A percentile compares a stretch with the other conserved stretches of the same genome.
These are phyloP conservation scores for Leptura quadrifasciata DNA, from an alignment of 2,888 invertebrate genomes.

Conservation along the genomic window DNA sequence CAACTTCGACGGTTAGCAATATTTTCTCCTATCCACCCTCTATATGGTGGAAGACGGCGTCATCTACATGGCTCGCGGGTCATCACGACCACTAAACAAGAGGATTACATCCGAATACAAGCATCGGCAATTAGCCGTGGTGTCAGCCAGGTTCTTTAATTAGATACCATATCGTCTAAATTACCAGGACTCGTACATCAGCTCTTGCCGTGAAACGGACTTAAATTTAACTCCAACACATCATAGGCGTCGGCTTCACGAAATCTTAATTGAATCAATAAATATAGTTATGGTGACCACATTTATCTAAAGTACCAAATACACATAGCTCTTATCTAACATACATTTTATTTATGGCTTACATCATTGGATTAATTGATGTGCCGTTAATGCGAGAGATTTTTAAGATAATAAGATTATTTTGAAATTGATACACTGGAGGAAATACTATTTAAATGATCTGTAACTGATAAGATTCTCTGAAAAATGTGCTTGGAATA, in stretches of 20 bases:
- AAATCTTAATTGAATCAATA: slow-evolving; percentile 24
- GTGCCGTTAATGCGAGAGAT: background rate
- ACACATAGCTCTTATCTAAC: background rate
- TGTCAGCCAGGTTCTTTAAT: slow-evolving; percentile 64
- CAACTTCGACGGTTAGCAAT: background rate
- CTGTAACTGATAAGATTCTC: background rate
- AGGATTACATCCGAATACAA: slow-evolving; percentile 64
- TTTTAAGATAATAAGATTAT: slow-evolving; percentile 7
- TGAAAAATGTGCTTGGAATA: background rate
- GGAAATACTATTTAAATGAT: slow-evolving; percentile 1
- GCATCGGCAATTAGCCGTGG: slow-evolving; percentile 64
- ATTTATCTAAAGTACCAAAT: slow-evolving; percentile 2
- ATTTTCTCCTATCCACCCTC: slow-evolving; percentile 33
- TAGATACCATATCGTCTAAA: slow-evolving; percentile 65
- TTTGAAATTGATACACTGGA: background rate
- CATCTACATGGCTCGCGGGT: slow-evolving; percentile 59
- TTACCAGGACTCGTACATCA: slow-evolving; percentile 61
- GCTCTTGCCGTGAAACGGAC: slow-evolving; percentile 49
- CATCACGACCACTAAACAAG: slow-evolving; percentile 63
- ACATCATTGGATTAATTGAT: background rate
- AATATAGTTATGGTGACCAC: slow-evolving; percentile 24
- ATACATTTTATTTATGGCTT: slow-evolving; percentile 6
- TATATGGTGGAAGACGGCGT: slow-evolving; percentile 45
- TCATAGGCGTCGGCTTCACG: slow-evolving; percentile 36
- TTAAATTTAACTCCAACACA: slow-evolving; percentile 54